Conservation (phyloP, 2,888 invertebrate species). For the Nomada fucata region DNA sequence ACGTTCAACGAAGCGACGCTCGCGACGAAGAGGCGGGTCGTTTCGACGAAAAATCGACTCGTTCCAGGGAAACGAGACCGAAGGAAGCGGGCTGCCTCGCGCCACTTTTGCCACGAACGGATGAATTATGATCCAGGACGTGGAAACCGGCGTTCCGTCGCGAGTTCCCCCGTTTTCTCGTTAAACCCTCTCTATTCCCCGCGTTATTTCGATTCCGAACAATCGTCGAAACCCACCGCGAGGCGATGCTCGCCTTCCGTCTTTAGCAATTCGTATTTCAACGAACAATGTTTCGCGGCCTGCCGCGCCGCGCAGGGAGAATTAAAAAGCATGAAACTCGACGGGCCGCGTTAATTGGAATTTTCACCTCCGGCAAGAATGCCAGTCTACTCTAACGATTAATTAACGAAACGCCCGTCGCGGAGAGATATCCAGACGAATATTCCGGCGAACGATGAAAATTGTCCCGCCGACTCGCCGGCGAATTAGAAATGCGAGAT, state of each 20-base stretch:
- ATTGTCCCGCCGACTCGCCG: not conserved
- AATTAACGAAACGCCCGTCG: conserved; percentile 19
- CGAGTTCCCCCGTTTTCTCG: conserved; percentile 28
- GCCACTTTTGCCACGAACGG: conserved; percentile 60
- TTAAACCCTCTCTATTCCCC: not conserved
- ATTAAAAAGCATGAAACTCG: not conserved
- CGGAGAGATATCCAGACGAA: not conserved
- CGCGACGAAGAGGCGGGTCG: not conserved
- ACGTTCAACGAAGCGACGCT: not conserved
- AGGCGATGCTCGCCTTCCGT: too few species aligned
- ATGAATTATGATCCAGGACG: conserved; percentile 65
- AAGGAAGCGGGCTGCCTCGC: conserved; percentile 45
- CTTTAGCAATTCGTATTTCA: too few species aligned
- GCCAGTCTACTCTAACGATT: conserved; percentile 7
- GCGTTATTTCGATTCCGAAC: not conserved
- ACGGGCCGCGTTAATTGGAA: conserved; percentile 21
- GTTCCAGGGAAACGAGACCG: conserved; percentile 5
- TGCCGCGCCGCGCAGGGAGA: not conserved
- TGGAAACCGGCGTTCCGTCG: conserved; percentile 60
- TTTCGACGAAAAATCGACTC: conserved; percentile 21
- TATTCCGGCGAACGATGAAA: conserved; percentile 1
- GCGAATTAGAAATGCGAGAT: conserved; percentile 16
- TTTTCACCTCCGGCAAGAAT: conserved; percentile 21
- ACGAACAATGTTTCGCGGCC: too few species aligned
- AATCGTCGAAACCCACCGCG: not conserved